Base-by-base conservation (phyloP, 2,888 invertebrate genomes). In the Liodrosophila aerea region DNA sequence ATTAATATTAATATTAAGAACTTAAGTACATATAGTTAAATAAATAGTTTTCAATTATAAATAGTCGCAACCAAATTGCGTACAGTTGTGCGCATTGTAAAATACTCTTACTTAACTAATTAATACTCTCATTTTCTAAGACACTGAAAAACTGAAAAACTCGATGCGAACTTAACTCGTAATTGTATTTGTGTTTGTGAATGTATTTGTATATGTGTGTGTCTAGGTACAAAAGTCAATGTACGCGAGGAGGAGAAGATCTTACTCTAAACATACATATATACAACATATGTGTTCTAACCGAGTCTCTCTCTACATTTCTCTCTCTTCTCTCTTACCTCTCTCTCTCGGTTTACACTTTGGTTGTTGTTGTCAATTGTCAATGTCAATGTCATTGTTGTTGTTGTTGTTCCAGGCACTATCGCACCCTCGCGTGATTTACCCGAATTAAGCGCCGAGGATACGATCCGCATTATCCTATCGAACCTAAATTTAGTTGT, bases 401-500 rank as follows among this genome's bases (percentile, higher is more conserved):
- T 78, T 75, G 89, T 90, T 91, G 90, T 90, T 91, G 93, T 96
- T 96, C 93, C 96, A 97, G 96, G 96, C 94, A 96, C 96, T 92
- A 95, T 97, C 92, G 96, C 97, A 92, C 96, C 96, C 91, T 94
- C 94, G 90, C 95, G 96, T 91, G 96, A 96, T 90, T 92, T 95
- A 88, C 94, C 94, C 89, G 92, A 94, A 86, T 92, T 93, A 87
- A 94, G 94, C 87, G 92, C 93, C 88, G 95, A 95, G 91, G 95
- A 95, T 91, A 95, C 96, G 83, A 92, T 96, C 92, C 95, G 95
- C 93, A 94, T 95, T 88, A 94, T 97, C 91, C 93, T 96, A 91
- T 94, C 95, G 87, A 96, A 97, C 91, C 93, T 97, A 89, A 96
- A 97, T 92, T 94, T 98, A 89, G 95, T 98, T 91, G 96, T 98